phyloP scores from a whole-genome alignment of 2,113 vertebrate genomes.

The Carassius gibelio region DNA sequence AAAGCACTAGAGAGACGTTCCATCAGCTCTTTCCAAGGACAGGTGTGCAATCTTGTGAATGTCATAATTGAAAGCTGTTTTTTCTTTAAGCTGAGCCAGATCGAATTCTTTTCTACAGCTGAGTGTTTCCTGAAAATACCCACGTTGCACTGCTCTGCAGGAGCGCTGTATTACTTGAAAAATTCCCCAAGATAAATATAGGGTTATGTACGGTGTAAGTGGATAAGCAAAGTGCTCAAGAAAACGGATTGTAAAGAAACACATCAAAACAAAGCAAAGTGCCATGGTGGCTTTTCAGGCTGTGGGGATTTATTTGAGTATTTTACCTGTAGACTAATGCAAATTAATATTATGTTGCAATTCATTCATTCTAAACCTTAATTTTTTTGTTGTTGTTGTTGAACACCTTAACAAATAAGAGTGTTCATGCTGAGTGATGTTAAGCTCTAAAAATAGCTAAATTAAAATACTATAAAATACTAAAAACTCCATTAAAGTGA shows the following conservation, averaged over 20 bases:
- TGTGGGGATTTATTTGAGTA: neutral
- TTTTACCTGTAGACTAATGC: neutral
- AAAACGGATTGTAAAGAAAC: slow-evolving; percentile 16
- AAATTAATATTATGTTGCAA: neutral
- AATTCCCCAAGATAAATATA: slow-evolving; percentile 37
- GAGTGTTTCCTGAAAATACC: slow-evolving; percentile 36
- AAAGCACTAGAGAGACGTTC: slow-evolving; percentile 2
- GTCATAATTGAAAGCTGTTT: slow-evolving; percentile 42
- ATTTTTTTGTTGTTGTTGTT: neutral
- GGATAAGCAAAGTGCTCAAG: slow-evolving; percentile 1
- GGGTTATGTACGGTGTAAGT: slow-evolving; percentile 18
- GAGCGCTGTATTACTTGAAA: slow-evolving; percentile 32
- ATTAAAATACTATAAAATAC: neutral
- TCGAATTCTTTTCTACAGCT: slow-evolving; percentile 25
- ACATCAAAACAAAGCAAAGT: slow-evolving; percentile 2
- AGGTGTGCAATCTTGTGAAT: slow-evolving; percentile 45
- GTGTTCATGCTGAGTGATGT: neutral
- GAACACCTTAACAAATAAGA: neutral
- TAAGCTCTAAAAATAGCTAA: neutral
- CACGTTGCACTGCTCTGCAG: slow-evolving; percentile 28
- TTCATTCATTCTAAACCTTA: neutral
- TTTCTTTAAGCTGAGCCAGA: slow-evolving; percentile 23
- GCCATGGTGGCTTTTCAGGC: neutral
- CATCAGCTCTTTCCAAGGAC: slow-evolving; percentile 29
- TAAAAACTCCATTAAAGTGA: neutral